Base-by-base conservation (phyloP, 2,888 invertebrate species). In the Polyommatus iphigenia region DNA sequence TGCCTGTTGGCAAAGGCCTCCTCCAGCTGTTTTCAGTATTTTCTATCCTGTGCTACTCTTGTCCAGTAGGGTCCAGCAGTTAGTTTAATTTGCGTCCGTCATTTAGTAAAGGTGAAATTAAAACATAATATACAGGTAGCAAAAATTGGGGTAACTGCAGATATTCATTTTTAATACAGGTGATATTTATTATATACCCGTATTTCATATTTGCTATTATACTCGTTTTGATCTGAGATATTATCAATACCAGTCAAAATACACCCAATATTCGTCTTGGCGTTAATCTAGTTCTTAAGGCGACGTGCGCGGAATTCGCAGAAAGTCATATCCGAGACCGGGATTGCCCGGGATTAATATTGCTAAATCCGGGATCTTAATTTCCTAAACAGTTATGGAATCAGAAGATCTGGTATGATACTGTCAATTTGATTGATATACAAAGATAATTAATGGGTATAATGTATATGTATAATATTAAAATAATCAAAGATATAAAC, bases 301-400 rank as follows among this genome's bases (percentile, higher is more conserved):
- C 67, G 67, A 67, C 29, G 67, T 67, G 67, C 67, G 13, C 67
- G 18, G 67, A 67, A 67, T 67, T 67, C 29, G 1, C 29, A 29
- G 29, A 15, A 29, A 32, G 67, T 32, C 29, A 67, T 67, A 67
- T 67, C 67, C 67, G 29, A 32, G 67, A 67, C 67, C 29, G 67
- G 29, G 13, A 67, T 67, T 15, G 18, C 67, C 18, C 67, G 18
- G 67, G 67, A 67, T 67, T 67, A 67, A 13, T 15, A 67, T 62
- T 29, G 13, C 15, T 5, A 15, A 15, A 67, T 67, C 67, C 67
- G 67, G 15, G 18, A 32, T 67, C 29, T 59, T 59, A 59, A 67
- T 67, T 67, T 32, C 29, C 29, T 15, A 67, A 32, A 67, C 29
- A 29, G 15, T 67, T 67, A 1, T 29, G 62, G 62, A 62, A 67